Evolutionary conservation across 1,140 invertebrate species (phyloP).

Genomic region (Babylonia areolata): DNA sequence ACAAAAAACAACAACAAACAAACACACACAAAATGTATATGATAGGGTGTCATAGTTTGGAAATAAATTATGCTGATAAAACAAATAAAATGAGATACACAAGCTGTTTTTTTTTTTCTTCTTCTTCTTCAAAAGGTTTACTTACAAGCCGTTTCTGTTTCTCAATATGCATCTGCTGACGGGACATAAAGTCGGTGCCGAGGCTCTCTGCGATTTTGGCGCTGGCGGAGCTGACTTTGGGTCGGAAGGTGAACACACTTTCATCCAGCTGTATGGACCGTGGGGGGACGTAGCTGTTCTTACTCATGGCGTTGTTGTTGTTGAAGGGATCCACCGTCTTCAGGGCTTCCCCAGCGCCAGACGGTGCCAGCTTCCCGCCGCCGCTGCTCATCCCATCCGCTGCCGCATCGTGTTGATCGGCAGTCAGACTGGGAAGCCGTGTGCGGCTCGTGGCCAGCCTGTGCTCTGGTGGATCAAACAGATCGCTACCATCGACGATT

Average conservation of each 20-base stretch:
- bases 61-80: too few relatives aligned
- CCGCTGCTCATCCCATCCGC: not conserved
- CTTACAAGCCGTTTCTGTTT: conserved; percentile 70
- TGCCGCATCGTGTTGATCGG: not conserved
- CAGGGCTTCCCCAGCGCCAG: not conserved
- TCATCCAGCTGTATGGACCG: conserved; percentile 57
- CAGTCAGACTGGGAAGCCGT: conserved; percentile 21
- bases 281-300: conserved; percentile 22
- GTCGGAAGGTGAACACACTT: conserved; percentile 69
- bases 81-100: too few relatives aligned
- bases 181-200: conserved; percentile 71
- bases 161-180: conserved; percentile 72
- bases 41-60: too few relatives aligned
- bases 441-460: not conserved
- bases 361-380: not conserved
- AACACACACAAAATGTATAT: too few relatives aligned
- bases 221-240: conserved; percentile 69
- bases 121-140: conserved; percentile 22
- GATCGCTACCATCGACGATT: not conserved
- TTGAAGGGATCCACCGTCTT: conserved; percentile 37
- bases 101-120: too few relatives aligned
- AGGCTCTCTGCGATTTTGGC: conserved; percentile 69
- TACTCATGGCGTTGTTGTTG: conserved; percentile 41
- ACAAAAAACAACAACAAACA: too few relatives aligned
- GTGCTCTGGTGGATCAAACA: not conserved